Conservation (phyloP, 1,140 invertebrate species). For the Drosophila sturtevanti region DNA sequence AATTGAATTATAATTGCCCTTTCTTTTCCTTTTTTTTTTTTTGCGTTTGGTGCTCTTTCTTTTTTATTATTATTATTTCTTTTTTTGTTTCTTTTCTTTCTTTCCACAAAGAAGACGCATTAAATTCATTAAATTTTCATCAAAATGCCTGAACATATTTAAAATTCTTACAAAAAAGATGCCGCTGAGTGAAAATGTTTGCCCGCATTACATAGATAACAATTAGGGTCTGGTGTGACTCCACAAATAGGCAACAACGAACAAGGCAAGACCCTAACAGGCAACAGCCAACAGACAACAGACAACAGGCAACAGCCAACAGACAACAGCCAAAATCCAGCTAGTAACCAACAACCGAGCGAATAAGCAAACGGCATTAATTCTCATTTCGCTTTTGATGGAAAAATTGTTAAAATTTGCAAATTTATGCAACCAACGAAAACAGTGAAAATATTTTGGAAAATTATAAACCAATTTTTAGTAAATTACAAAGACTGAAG, state of each 20-base stretch:
- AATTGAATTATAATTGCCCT: conserved; percentile 20
- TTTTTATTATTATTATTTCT: not conserved
- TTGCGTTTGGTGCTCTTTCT: not conserved
- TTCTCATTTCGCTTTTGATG: conserved; percentile 47
- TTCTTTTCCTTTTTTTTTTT: not conserved
- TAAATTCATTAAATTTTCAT: conserved; percentile 80
- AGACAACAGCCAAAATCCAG: not conserved
- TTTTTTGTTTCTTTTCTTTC: not conserved
- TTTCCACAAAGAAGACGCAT: conserved; percentile 29
- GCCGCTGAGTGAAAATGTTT: conserved; percentile 47
- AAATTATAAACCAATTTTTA: conserved; percentile 77
- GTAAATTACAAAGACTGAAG: conserved; percentile 53
- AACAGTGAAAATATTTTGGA: conserved; percentile 50
- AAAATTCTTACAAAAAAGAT: conserved; percentile 69
- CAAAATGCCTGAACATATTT: conserved; percentile 66
- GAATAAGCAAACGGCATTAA: conserved; percentile 46
- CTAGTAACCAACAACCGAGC: not conserved
- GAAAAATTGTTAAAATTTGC: conserved; percentile 56
- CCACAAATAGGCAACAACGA: conserved; percentile 16
- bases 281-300: not conserved
- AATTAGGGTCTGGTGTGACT: conserved; percentile 50
- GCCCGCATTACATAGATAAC: conserved; percentile 68
- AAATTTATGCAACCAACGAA: conserved; percentile 54
- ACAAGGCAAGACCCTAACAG: too few relatives aligned
- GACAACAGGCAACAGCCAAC: not conserved